Conservation (phyloP, 2,888 invertebrate genomes). For the Piscicola geometra region DNA sequence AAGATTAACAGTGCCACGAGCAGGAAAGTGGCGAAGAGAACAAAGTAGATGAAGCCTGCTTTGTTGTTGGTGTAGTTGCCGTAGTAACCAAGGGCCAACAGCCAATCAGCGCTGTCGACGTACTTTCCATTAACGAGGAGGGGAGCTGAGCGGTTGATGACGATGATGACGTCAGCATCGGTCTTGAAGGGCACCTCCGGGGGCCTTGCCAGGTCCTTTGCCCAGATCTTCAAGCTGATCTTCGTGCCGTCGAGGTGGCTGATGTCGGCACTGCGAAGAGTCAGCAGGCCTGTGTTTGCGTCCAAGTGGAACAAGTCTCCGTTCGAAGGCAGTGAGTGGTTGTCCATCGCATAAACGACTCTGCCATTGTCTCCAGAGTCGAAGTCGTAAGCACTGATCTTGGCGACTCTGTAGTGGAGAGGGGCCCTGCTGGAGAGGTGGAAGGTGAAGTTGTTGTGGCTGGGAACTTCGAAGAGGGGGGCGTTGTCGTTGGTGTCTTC, state of each 20-base stretch:
- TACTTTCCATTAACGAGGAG: constrained; percentile 26
- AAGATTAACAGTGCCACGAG: neutral
- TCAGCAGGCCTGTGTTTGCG: constrained; percentile 6
- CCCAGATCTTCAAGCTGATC: constrained; percentile 19
- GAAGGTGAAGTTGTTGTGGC: constrained; percentile 2
- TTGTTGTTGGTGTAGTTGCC: constrained; percentile 8
- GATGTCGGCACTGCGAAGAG: neutral
- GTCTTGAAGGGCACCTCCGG: constrained; percentile 10
- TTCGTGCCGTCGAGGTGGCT: constrained; percentile 9
- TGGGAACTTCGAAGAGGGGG: constrained; percentile 22
- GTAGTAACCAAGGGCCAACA: constrained; percentile 26
- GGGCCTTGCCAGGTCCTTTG: constrained; percentile 1
- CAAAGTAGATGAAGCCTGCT: neutral
- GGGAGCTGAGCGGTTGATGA: constrained; percentile 27
- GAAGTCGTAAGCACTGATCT: constrained; percentile 15
- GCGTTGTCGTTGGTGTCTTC: constrained; percentile 22
- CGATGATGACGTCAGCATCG: constrained; percentile 4
- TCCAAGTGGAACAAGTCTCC: neutral
- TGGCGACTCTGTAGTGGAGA: constrained; percentile 7
- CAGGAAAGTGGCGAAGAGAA: neutral
- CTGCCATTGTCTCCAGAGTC: constrained; percentile 25
- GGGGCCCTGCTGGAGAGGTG: constrained; percentile 21
- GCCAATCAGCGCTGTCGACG: constrained; percentile 16
- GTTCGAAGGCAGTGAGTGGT: neutral
- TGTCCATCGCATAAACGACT: constrained; percentile 24